Conservation (phyloP, 2,113 vertebrate genomes). For the Piaya cayana region DNA sequence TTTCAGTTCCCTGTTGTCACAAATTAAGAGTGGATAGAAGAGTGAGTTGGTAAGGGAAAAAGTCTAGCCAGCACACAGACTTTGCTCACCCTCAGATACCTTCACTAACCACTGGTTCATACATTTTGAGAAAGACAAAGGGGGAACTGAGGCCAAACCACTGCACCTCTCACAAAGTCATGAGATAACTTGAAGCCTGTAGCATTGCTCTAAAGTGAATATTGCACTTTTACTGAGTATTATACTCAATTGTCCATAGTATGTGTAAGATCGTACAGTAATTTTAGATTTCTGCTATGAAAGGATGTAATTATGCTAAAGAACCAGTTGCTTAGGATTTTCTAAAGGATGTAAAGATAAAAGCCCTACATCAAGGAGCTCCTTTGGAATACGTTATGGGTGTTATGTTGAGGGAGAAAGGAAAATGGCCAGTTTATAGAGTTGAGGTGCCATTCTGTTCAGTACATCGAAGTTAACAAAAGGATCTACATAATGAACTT, state of each 20-base stretch:
- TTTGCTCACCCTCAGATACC: neutral
- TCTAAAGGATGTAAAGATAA: neutral
- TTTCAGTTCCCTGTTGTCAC: neutral
- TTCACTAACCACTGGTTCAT: neutral
- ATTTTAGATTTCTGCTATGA: neutral
- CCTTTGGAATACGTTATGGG: neutral
- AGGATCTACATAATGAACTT: neutral
- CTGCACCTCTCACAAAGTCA: neutral
- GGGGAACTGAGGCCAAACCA: neutral
- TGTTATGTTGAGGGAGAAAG: neutral
- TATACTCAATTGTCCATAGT: neutral
- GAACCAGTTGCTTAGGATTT: neutral
- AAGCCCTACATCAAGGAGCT: neutral
- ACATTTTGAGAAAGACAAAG: neutral
- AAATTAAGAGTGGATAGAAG: neutral
- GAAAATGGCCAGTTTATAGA: neutral
- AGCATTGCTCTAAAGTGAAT: neutral
- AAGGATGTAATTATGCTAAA: neutral
- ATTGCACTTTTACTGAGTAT: neutral
- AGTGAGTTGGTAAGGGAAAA: neutral
- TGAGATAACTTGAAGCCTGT: neutral
- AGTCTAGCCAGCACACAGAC: neutral
- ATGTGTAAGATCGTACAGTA: neutral
- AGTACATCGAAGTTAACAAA: neutral
- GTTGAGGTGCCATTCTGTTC: neutral